Conservation (phyloP, 2,113 vertebrate genomes). For the Ancistrus triradiatus region DNA sequence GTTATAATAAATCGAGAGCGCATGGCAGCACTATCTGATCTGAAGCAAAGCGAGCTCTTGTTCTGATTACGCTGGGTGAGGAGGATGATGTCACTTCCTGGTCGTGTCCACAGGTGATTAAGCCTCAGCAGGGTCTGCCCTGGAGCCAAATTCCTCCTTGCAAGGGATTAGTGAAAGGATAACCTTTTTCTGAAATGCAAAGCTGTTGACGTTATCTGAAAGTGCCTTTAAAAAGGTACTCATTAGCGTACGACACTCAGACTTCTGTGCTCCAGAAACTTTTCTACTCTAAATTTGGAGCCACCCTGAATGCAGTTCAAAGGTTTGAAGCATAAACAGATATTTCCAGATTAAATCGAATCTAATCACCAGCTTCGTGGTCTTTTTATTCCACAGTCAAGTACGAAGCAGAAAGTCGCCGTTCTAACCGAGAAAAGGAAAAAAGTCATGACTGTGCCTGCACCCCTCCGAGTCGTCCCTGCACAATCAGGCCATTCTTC, state of each 20-base stretch:
- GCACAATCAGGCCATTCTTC: slow-evolving; percentile 26
- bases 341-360: neutral
- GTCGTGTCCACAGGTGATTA: neutral
- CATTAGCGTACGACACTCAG: neutral
- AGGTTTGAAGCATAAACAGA: neutral
- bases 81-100: too few relatives aligned
- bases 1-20: slow-evolving; percentile 5
- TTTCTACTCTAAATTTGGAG: neutral
- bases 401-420: too few relatives aligned
- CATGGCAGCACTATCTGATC: neutral
- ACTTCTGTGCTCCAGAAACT: neutral
- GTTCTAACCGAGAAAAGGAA: neutral
- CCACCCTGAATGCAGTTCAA: neutral
- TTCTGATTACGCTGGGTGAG: neutral
- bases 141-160: neutral
- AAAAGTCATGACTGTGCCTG: neutral
- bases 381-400: too few relatives aligned
- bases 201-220: slow-evolving; percentile 21
- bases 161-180: slow-evolving; percentile 13
- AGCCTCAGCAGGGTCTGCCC: neutral
- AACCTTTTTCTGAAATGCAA: slow-evolving; percentile 4
- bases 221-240: slow-evolving; percentile 16
- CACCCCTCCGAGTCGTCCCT: neutral
- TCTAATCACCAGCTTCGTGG: neutral
- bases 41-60: neutral